Base-by-base conservation (phyloP, 2,888 invertebrate genomes). In the Sinotaia quadrata region DNA sequence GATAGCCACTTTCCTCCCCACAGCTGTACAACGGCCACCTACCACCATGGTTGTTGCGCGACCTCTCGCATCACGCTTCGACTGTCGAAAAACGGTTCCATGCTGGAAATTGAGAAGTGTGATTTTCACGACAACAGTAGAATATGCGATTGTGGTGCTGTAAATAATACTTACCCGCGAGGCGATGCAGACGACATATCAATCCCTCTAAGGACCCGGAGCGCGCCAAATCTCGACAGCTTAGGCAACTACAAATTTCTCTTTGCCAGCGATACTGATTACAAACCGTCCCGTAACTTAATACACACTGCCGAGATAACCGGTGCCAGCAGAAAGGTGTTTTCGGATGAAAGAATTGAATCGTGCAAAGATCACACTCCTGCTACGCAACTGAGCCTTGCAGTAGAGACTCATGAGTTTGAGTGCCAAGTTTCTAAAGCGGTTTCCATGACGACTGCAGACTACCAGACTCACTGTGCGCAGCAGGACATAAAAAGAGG, bases 71-170 rank as follows among this genome's bases (percentile, higher is more conserved):
- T 81, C 27, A 81, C 79, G 4, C 69, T 81, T 12, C 72, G 80
- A 4, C 70, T 81, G 18, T 81, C 80, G 10, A 78, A 78, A 24
- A 79, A 81, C 52, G 80, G 80, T 0, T 81, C 80, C 29, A 79
- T 74, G 47, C 61, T 81, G 37, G 77, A 81, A 67, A 81, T 81
- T 29, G 80, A 81, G 60, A 74, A 75, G 58, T 79, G 73, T 56
- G 80, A 79, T 27, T 75, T 76, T 27, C 74, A 75, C 4, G 27
- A 65, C 24, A 24, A 47, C 29, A 41, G n/a, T 31, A 54, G 24
- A n/a, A 37, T 27, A 3, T 54, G 63, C 41, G 41, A 8, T 7
- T 54, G 65, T 41, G 56, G 56, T 1, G 34, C 15, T 4, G 34
- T 4, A 12, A 36, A 31, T 15, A 8, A 12, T 10, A 27, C 12